These are phyloP conservation scores for Hippocampus kuda DNA, from an alignment of 2,797 vertebrate species.

Conservation along the genomic window DNA sequence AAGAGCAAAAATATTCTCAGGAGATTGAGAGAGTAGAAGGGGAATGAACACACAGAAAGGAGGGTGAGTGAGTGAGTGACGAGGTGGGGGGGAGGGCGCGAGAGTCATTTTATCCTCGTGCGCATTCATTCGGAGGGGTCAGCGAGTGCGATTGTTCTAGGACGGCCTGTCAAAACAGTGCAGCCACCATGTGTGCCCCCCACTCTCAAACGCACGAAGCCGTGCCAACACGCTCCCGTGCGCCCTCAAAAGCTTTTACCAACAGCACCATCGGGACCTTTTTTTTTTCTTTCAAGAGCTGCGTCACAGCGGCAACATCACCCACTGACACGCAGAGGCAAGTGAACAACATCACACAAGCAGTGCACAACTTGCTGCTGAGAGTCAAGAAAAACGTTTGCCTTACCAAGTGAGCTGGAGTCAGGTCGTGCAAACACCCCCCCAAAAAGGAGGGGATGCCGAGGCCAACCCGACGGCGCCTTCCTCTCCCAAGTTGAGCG, in stretches of 20 bases:
- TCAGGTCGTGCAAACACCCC: not conserved
- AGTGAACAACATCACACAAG: slow-evolving; percentile 18
- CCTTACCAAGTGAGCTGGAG: slow-evolving; percentile 74
- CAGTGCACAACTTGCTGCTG: slow-evolving; percentile 9
- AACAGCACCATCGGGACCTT: slow-evolving; percentile 32
- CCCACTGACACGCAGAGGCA: slow-evolving; percentile 27
- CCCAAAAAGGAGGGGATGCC: slow-evolving; percentile 76
- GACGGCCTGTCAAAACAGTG: slow-evolving; percentile 65
- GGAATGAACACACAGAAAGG: slow-evolving; percentile 18
- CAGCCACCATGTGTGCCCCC: slow-evolving; percentile 35
- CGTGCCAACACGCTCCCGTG: not conserved
- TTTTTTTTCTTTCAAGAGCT: slow-evolving; percentile 39
- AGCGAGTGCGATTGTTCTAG: slow-evolving; percentile 65
- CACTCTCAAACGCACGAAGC: slow-evolving; percentile 15
- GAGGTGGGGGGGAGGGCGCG: slow-evolving; percentile 42
- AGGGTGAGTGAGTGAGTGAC: slow-evolving; percentile 25
- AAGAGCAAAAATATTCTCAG: slow-evolving; percentile 15
- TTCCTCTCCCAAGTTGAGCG: slow-evolving; percentile 76
- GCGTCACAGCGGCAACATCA: slow-evolving; percentile 49
- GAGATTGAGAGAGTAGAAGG: slow-evolving; percentile 4
- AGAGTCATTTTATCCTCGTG: slow-evolving; percentile 56
- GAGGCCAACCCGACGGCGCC: slow-evolving; percentile 80
- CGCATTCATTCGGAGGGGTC: slow-evolving; percentile 62
- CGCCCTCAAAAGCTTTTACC: slow-evolving; percentile 16
- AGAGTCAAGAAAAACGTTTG: slow-evolving; percentile 19